phyloP scores from a whole-genome alignment of 2,113 vertebrate species.

The Lepus americanus region DNA sequence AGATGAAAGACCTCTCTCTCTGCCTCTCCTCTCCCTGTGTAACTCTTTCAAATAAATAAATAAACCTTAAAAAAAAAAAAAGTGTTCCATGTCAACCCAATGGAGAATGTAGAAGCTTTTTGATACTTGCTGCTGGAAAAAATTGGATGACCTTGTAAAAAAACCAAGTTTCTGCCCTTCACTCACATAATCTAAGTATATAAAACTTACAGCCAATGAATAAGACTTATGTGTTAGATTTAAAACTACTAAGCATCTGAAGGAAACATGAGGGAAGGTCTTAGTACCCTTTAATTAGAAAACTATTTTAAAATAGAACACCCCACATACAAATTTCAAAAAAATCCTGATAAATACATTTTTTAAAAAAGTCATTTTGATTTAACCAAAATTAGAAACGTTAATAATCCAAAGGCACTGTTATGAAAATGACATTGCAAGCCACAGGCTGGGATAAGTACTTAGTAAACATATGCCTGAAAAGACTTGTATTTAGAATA shows the following conservation, averaged over 20 bases:
- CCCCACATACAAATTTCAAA: not conserved
- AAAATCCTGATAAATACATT: not conserved
- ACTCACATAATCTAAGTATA: not conserved
- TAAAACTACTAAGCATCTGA: not conserved
- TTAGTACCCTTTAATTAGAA: not conserved
- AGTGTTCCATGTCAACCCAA: not conserved
- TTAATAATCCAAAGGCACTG: not conserved
- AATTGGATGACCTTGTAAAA: not conserved
- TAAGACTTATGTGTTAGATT: not conserved
- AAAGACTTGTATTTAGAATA: not conserved
- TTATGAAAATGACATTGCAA: not conserved
- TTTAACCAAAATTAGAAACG: not conserved
- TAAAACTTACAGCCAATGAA: not conserved
- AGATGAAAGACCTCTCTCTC: too few relatives aligned
- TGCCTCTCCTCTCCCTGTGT: too few relatives aligned
- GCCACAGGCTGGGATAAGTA: not conserved
- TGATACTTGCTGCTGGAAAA: not conserved
- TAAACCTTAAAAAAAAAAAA: not conserved
- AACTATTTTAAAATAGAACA: not conserved
- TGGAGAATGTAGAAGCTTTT: constrained; percentile 29
- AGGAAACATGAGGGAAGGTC: not conserved
- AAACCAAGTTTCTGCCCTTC: not conserved
- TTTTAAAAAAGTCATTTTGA: not conserved
- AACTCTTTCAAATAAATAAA: too few relatives aligned
- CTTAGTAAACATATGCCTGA: not conserved